Percentiles rank a stretch among this genome's conserved stretches.
Evolutionary conservation across 2,888 invertebrate species (phyloP).

Genomic region (Galerucella calmariensis): DNA sequence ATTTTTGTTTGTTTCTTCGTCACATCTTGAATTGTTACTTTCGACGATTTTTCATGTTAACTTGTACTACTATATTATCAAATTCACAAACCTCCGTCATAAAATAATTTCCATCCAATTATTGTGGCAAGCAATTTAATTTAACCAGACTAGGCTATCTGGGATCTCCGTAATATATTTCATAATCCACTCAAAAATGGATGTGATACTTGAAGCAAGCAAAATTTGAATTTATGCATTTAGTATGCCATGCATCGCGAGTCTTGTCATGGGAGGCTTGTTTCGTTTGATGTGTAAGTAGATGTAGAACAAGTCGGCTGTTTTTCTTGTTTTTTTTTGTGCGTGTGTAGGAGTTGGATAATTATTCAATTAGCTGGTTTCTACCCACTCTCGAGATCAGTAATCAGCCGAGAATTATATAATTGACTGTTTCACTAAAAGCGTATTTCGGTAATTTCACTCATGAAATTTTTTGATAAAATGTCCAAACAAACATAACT

Average conservation of each 20-base stretch:
- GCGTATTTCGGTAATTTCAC: too few species aligned
- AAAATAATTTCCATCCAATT: background rate
- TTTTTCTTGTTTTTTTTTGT: background rate
- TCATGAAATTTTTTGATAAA: too few species aligned
- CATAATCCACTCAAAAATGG: background rate
- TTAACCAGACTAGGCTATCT: background rate
- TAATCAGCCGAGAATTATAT: background rate
- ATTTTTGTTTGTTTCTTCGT: too few species aligned
- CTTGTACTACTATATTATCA: too few species aligned
- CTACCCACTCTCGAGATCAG: background rate
- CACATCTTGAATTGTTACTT: too few species aligned
- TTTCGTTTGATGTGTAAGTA: constrained; percentile 9
- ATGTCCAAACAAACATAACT: too few species aligned
- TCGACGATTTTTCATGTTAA: too few species aligned
- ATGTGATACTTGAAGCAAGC: background rate
- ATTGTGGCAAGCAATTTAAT: background rate
- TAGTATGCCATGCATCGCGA: constrained; percentile 4
- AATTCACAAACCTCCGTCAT: background rate
- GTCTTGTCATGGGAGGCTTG: background rate
- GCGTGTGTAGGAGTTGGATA: background rate
- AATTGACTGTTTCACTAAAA: too few species aligned
- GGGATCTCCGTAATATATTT: background rate
- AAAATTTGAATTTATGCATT: constrained; percentile 18
- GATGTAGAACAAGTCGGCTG: background rate
- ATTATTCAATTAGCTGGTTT: background rate